Percentiles rank a stretch among this genome's conserved stretches.
phyloP scores from a whole-genome alignment of 2,113 vertebrate species.

The Hemichromis elongatus region DNA sequence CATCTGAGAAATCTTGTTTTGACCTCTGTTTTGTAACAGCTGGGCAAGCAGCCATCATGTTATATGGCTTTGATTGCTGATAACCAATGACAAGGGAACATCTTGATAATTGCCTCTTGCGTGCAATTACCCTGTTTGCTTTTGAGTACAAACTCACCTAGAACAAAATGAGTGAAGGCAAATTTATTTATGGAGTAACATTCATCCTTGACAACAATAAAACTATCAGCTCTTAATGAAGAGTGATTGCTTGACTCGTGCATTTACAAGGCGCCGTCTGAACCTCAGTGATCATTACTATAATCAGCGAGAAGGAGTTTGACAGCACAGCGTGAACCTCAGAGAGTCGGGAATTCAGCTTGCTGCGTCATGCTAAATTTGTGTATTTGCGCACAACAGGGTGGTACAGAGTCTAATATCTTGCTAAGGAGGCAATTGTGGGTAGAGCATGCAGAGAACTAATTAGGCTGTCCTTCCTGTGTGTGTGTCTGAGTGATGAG shows the following conservation, averaged over 20 bases:
- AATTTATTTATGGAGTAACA: neutral
- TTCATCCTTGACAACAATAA: neutral
- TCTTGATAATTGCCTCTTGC: neutral
- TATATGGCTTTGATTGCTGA: neutral
- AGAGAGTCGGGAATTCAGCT: neutral
- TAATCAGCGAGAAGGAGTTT: neutral
- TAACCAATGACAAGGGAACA: neutral
- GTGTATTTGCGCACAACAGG: neutral
- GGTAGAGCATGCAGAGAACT: neutral
- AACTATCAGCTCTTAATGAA: neutral
- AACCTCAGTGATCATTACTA: neutral
- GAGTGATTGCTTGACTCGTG: neutral
- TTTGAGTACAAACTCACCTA: neutral
- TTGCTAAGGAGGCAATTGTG: neutral
- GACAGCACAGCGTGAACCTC: neutral
- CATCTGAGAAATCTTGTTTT: neutral
- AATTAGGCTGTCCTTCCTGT: slow-evolving; percentile 11
- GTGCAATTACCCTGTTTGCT: slow-evolving; percentile 29
- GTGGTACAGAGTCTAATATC: neutral
- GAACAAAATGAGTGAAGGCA: neutral
- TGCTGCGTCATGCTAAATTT: neutral
- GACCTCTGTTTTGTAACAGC: neutral
- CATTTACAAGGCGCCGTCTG: neutral
- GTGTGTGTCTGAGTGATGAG: neutral
- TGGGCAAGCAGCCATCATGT: neutral